phyloP scores from a whole-genome alignment of 2,888 invertebrate genomes.

The Plebejus melissa region DNA sequence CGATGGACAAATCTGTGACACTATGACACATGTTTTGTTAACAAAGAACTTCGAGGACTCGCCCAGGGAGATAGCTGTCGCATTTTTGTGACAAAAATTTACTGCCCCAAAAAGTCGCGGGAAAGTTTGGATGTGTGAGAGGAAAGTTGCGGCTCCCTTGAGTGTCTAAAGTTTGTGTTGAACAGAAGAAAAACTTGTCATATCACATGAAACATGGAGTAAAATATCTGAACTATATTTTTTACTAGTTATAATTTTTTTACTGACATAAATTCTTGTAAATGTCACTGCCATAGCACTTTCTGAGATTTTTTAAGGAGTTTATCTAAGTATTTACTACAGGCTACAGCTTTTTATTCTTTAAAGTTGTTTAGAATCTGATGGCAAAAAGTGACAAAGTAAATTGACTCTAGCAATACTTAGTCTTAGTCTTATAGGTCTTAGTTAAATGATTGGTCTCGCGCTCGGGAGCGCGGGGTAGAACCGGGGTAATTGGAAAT shows the following conservation, averaged over 20 bases:
- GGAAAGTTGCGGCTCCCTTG: neutral
- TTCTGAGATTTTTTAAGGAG: too few species aligned
- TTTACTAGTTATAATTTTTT: neutral
- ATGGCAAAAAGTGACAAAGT: too few species aligned
- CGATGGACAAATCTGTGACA: slow-evolving; percentile 4
- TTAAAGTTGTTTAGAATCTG: too few species aligned
- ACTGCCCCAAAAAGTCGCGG: neutral
- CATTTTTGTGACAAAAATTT: neutral
- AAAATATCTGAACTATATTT: neutral
- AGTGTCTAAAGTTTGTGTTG: neutral
- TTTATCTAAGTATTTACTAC: too few species aligned
- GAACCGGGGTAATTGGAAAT: too few species aligned
- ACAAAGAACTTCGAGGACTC: neutral
- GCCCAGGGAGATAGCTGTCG: neutral
- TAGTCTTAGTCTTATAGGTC: too few species aligned
- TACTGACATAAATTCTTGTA: neutral
- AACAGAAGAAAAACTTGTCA: neutral
- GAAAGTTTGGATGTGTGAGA: neutral
- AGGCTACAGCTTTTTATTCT: too few species aligned
- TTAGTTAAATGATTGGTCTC: too few species aligned
- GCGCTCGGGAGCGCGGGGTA: too few species aligned
- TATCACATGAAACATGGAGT: neutral
- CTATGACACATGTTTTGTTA: slow-evolving; percentile 4
- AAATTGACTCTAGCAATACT: too few species aligned
- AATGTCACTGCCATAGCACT: neutral